Percentiles rank a stretch among this genome's conserved stretches.
Evolutionary conservation across 1,140 invertebrate genomes (phyloP).

Genomic region (Phymastichus coffea): DNA sequence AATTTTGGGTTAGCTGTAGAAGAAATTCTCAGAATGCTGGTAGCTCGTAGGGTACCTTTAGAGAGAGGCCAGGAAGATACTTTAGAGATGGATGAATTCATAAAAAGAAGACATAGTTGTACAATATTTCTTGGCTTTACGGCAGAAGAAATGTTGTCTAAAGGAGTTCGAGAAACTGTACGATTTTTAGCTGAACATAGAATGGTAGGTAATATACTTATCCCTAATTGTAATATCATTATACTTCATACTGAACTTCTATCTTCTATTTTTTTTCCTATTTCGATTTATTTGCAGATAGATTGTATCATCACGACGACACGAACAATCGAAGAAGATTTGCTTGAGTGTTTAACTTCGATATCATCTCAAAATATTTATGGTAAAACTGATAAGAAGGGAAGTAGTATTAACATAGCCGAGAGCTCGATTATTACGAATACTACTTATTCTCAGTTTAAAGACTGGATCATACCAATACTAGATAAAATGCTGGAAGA

Average conservation of each 20-base stretch:
- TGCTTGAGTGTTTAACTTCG: slow-evolving; percentile 96
- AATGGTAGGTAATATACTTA: slow-evolving; percentile 56
- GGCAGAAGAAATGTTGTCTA: slow-evolving; percentile 96
- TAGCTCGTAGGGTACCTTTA: slow-evolving; percentile 65
- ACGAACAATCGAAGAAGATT: slow-evolving; percentile 97
- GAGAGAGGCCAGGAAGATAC: slow-evolving; percentile 65
- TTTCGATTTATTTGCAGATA: too few relatives aligned
- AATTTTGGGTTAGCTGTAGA: slow-evolving; percentile 89
- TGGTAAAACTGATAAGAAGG: slow-evolving; percentile 75
- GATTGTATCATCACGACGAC: slow-evolving; percentile 98
- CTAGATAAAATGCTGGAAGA: slow-evolving; percentile 89
- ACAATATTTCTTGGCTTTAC: slow-evolving; percentile 98
- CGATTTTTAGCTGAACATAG: slow-evolving; percentile 88
- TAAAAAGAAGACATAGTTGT: slow-evolving; percentile 76
- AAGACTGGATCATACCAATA: slow-evolving; percentile 96
- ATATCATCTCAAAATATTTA: too few relatives aligned
- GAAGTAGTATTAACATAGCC: slow-evolving; percentile 95
- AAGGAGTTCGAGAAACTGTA: slow-evolving; percentile 90
- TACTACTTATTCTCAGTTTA: slow-evolving; percentile 97
- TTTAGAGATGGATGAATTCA: slow-evolving; percentile 78
- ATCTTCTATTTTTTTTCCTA: slow-evolving; percentile 4
- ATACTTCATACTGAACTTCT: too few relatives aligned
- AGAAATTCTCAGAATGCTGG: slow-evolving; percentile 92
- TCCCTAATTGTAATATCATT: neutral
- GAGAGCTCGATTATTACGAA: slow-evolving; percentile 98